These are phyloP conservation scores for Pogoniulus pusillus DNA, from an alignment of 2,797 vertebrate species.

Conservation along the genomic window DNA sequence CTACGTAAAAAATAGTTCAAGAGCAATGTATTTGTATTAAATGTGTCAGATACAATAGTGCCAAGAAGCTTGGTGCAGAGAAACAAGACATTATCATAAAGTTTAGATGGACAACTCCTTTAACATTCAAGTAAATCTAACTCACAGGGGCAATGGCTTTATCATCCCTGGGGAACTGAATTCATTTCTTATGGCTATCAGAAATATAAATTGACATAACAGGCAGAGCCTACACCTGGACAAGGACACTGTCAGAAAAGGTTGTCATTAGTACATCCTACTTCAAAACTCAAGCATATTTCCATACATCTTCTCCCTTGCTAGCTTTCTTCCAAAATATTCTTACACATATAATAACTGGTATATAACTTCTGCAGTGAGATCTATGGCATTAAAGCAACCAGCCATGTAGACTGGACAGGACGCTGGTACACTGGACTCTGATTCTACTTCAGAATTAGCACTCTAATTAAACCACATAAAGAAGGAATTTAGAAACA, in stretches of 20 bases:
- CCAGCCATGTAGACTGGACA: not conserved
- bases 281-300: not conserved
- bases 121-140: conserved; percentile 9
- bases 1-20: not conserved
- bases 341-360: not conserved
- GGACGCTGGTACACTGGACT: not conserved
- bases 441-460: not conserved
- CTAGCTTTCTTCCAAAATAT: not conserved
- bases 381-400: not conserved
- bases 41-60: not conserved
- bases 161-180: not conserved
- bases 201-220: not conserved
- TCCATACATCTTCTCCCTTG: not conserved
- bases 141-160: not conserved
- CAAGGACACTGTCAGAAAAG: not conserved
- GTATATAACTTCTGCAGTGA: not conserved
- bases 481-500: conserved; percentile 1
- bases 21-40: not conserved
- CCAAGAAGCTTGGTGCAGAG: not conserved
- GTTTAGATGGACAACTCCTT: not conserved
- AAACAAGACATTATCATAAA: conserved; percentile 15
- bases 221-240: not conserved
- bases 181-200: too few species aligned
- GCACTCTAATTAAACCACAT: not conserved
- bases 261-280: not conserved